phyloP scores from a whole-genome alignment of 1,140 invertebrate species.

The Platorchestia sp. region DNA sequence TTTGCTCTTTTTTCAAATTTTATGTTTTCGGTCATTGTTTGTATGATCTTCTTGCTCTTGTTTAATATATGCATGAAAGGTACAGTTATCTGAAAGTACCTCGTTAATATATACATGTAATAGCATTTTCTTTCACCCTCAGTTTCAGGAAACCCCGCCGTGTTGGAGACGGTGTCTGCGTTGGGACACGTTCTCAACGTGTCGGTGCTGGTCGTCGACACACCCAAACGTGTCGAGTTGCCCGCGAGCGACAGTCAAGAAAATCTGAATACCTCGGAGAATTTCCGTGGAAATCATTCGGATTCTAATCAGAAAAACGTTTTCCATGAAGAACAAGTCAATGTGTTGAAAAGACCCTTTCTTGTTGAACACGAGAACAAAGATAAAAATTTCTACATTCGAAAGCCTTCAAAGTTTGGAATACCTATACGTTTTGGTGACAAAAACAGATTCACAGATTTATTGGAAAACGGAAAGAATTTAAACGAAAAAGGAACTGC shows the following conservation, averaged over 20 bases:
- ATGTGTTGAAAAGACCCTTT: too few relatives aligned
- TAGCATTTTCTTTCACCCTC: not conserved
- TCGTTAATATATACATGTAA: not conserved
- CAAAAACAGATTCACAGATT: too few relatives aligned
- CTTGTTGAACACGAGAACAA: too few relatives aligned
- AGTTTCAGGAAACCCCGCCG: not conserved
- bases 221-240: not conserved
- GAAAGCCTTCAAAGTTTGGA: not conserved
- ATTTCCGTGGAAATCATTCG: not conserved
- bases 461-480: not conserved
- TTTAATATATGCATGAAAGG: too few relatives aligned
- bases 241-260: too few relatives aligned
- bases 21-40: too few relatives aligned
- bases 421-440: too few relatives aligned
- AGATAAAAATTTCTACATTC: not conserved
- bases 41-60: too few relatives aligned
- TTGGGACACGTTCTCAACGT: not conserved
- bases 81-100: too few relatives aligned
- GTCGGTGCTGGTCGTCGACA: not conserved
- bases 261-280: not conserved
- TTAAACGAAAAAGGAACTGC: not conserved
- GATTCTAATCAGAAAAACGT: not conserved
- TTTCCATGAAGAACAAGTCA: too few relatives aligned
- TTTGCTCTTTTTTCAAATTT: too few relatives aligned
- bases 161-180: not conserved